Evolutionary conservation across 2,113 vertebrate genomes (phyloP).

Genomic region (Xiphophorus couchianus): DNA sequence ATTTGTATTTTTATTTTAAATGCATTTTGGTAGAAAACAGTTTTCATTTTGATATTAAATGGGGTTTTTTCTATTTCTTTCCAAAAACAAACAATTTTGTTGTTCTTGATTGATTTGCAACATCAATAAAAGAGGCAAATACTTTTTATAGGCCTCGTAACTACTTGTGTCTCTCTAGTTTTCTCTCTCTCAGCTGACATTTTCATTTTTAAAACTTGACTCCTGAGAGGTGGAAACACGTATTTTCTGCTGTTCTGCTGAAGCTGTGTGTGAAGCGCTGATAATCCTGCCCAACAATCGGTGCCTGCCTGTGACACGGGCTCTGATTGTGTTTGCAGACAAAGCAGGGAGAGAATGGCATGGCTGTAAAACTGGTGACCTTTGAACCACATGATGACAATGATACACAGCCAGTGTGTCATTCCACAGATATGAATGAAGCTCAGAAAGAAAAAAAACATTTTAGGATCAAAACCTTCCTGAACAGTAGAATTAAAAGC

Average conservation of each 20-base stretch:
- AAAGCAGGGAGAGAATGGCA: constrained; percentile 71
- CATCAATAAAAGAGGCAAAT: too few relatives aligned
- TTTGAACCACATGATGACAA: constrained; percentile 62
- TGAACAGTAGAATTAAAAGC: too few relatives aligned
- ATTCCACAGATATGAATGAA: constrained; percentile 24
- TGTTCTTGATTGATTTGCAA: too few relatives aligned
- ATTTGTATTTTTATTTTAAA: too few relatives aligned
- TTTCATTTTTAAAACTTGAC: background rate
- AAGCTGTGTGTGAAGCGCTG: constrained; percentile 48
- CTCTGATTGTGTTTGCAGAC: constrained; percentile 66
- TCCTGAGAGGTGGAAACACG: constrained; percentile 24
- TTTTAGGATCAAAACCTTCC: background rate
- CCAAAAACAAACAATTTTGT: too few relatives aligned
- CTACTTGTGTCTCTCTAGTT: background rate
- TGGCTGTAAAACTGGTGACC: constrained; percentile 65
- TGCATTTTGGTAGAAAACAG: too few relatives aligned
- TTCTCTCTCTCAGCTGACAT: background rate
- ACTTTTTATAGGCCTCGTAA: too few relatives aligned
- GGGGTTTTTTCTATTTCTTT: too few relatives aligned
- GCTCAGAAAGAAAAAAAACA: constrained; percentile 13
- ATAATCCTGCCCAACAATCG: constrained; percentile 67
- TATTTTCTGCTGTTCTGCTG: constrained; percentile 27
- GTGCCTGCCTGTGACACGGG: constrained; percentile 56
- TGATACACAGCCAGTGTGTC: constrained; percentile 28
- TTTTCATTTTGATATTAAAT: too few relatives aligned